phyloP scores from a whole-genome alignment of 2,888 invertebrate genomes.

The Ophraella communa region DNA sequence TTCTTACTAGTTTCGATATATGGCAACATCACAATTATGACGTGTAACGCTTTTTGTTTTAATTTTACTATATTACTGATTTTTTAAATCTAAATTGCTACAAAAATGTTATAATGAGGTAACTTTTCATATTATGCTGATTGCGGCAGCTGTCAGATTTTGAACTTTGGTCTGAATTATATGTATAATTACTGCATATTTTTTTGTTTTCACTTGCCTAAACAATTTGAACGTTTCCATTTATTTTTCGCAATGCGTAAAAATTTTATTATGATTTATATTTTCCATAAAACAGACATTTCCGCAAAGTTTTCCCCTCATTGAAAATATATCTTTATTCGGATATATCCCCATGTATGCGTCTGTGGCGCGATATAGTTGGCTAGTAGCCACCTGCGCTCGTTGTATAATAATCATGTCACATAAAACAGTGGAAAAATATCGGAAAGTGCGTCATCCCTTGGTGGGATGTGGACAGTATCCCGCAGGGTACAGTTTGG shows the following conservation, averaged over 20 bases:
- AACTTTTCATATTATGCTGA: too few species aligned
- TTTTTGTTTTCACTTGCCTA: too few species aligned
- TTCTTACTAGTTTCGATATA: too few species aligned
- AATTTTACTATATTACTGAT: too few species aligned
- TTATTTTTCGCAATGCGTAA: neutral
- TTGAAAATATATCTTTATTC: slow-evolving; percentile 47
- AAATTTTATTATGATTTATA: neutral
- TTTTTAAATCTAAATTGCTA: too few species aligned
- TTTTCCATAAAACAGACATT: slow-evolving; percentile 34
- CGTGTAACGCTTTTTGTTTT: too few species aligned
- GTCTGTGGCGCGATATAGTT: slow-evolving; percentile 39
- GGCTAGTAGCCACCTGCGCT: slow-evolving; percentile 56
- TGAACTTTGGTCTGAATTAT: too few species aligned
- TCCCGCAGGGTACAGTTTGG: slow-evolving; percentile 42
- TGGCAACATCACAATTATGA: too few species aligned
- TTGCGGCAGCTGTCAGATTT: too few species aligned
- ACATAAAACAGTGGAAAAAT: slow-evolving; percentile 57
- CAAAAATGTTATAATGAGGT: too few species aligned
- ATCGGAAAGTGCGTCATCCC: slow-evolving; percentile 55
- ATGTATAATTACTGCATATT: too few species aligned
- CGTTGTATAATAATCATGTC: slow-evolving; percentile 59
- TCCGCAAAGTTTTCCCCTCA: slow-evolving; percentile 19
- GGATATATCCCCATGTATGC: slow-evolving; percentile 48
- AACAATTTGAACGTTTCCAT: neutral
- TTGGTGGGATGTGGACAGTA: slow-evolving; percentile 29